Conservation (phyloP, 2,888 invertebrate species). For the Vannuccia rotundouncinata region DNA sequence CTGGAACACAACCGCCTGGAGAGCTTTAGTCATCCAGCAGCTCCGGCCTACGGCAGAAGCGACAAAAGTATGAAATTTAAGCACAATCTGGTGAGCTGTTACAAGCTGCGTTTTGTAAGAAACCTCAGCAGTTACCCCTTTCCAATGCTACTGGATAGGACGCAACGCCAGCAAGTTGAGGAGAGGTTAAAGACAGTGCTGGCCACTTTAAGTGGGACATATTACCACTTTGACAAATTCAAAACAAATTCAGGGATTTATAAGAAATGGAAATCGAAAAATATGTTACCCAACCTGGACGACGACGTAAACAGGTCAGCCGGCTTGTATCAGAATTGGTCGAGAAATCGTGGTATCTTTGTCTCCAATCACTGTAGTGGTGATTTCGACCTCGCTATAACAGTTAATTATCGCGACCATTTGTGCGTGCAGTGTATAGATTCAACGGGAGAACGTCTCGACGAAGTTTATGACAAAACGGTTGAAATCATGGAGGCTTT, state of each 20-base stretch:
- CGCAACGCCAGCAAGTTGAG: slow-evolving; percentile 5
- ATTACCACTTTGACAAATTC: background rate
- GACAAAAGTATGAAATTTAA: slow-evolving; percentile 1
- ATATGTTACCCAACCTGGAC: background rate
- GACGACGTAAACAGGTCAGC: background rate
- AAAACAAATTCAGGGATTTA: no score
- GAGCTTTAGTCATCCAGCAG: background rate
- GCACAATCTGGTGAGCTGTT: slow-evolving; percentile 9
- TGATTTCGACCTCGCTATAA: background rate
- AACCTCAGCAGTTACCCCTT: slow-evolving; percentile 27
- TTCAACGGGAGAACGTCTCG: background rate
- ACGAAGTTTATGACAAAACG: slow-evolving; percentile 5
- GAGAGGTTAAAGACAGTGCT: background rate
- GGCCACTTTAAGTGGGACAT: background rate
- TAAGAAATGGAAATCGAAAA: no score
- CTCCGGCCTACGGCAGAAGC: slow-evolving; percentile 5
- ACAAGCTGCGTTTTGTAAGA: background rate
- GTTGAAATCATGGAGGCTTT: background rate
- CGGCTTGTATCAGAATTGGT: slow-evolving; percentile 27
- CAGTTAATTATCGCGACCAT: slow-evolving; percentile 21
- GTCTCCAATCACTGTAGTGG: background rate
- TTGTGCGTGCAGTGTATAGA: background rate
- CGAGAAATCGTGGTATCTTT: slow-evolving; percentile 26
- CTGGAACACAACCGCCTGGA: background rate
- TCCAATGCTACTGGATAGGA: slow-evolving; percentile 6